Base-by-base conservation (phyloP, 2,888 invertebrate genomes). In the Chirona hameri region DNA sequence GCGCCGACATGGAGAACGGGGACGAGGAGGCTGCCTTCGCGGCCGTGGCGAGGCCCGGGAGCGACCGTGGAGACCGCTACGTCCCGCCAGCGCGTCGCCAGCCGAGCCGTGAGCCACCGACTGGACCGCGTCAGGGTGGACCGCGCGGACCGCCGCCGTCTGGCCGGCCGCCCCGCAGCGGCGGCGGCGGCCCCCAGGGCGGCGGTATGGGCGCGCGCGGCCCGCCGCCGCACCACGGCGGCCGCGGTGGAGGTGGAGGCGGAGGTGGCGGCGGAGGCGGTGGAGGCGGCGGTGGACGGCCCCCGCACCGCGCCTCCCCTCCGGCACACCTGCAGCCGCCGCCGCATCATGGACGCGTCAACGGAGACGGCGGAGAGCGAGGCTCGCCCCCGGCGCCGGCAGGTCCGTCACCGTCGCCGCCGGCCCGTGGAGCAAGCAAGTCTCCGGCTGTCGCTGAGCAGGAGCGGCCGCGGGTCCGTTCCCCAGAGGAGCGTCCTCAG, bases 11-110 rank as follows among this genome's bases (percentile, higher is more conserved):
- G n/a, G 39, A 76, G 76, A 76, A 76, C 76, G 76, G 76, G 15
- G 93, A 95, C 84, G 84, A 84, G 81, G 84, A 84, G 72, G 83
- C 83, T n/a, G 29, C 52, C 52, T 80, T 80, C 80, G 80, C 80
- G 27, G 80, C 80, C 27, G 80, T 80, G 48, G 52, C n/a, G 52
- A 52, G 80, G 80, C 80, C 80, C 24, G 82, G 31, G 39, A 52
- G n/a, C 76, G 48, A 15, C 27, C 69, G 48, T n/a, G 24, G 18
- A 14, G 72, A 82, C 27, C 39, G 69, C 7, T 57, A 79, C 46
- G 82, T 79, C 31, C 82, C 79, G 29, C 57, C 82, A 39, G 57
- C 80, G 24, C 79, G 79, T 18, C 79, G 81, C 24, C 65, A 79
- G 57, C 10, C 27, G 15, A 76, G 80, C 60, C 82, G 57, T 46